These are phyloP conservation scores for Glaucomys volans DNA, from an alignment of 2,113 vertebrate species.

Conservation along the genomic window DNA sequence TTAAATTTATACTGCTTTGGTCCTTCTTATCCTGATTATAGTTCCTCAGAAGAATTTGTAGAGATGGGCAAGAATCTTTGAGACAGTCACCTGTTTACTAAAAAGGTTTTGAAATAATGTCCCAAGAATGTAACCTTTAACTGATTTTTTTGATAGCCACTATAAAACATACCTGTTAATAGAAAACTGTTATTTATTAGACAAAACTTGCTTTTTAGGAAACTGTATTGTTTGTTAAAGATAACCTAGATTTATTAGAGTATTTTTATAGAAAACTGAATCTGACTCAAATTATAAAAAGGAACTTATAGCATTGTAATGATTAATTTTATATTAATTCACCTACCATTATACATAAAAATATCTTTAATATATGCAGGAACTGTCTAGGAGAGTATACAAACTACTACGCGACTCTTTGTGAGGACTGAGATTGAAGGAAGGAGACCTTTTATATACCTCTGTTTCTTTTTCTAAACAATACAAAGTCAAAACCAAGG, in stretches of 20 bases:
- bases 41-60: neutral
- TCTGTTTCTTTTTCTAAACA: conserved; percentile 7
- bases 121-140: conserved; percentile 40
- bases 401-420: conserved; percentile 7
- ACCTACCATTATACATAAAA: neutral
- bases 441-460: neutral
- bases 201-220: conserved; percentile 30
- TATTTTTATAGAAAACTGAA: conserved; percentile 48
- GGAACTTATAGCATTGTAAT: conserved; percentile 6
- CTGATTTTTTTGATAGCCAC: neutral
- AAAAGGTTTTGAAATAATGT: conserved; percentile 13
- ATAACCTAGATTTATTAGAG: conserved; percentile 9
- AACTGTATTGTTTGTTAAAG: neutral
- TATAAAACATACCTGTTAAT: conserved; percentile 38
- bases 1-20: conserved; percentile 37
- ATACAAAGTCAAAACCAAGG: conserved; percentile 45
- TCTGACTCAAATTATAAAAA: conserved; percentile 47
- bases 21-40: neutral
- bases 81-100: neutral
- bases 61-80: neutral
- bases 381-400: conserved; percentile 20
- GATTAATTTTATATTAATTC: conserved; percentile 49
- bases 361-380: neutral
- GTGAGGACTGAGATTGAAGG: neutral
- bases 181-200: conserved; percentile 38